Base-by-base conservation (phyloP, 2,113 vertebrate species). In the Dissostichus mawsoni region DNA sequence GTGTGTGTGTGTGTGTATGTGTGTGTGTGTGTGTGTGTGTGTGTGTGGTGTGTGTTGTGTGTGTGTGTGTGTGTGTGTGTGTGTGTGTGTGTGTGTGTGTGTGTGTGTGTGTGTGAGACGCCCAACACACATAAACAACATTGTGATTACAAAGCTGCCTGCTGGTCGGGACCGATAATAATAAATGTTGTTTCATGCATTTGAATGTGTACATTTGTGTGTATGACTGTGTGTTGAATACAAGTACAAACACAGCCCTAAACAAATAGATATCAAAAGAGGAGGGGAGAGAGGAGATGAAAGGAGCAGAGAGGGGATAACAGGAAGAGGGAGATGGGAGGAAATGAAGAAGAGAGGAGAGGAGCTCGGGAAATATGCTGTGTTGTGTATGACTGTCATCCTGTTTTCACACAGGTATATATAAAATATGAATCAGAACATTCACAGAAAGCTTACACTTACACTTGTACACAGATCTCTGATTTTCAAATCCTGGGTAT, bases 211-310 rank as follows among this genome's bases (percentile, higher is more conserved):
- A 50, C 41, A 20, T 71, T 13, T 59, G 61, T 73, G 62, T 75
- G 36, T 11, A 8, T 62, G 53, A 56, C 18, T 65, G 52, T 58
- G 18, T 76, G 47, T 50, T 65, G 36, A 44, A 13, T 77, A 62
- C 76, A 76, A 89, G 80, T 80, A 72, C 48, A 82, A 81, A 73
- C 86, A 79, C 50, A 63, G 74, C 68, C 76, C 65, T 83, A 65
- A n/a, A 72, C 80, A 80, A 74, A 62, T 63, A 63, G 13, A 78
- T 84, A 86, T 90, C 80, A 90, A 87, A 89, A 81, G 77, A 70
- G 59, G 75, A 83, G 59, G 50, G 52, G 63, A 62, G 73, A 59
- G 81, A 65, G 51, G 52, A 81, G 80, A 84, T 83, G 18, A 87
- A 76, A 89, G 62, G 58, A 76, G 62, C 55, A 44, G 56, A 41